Conservation (phyloP, 2,888 invertebrate species). For the Drosophila rubida region DNA sequence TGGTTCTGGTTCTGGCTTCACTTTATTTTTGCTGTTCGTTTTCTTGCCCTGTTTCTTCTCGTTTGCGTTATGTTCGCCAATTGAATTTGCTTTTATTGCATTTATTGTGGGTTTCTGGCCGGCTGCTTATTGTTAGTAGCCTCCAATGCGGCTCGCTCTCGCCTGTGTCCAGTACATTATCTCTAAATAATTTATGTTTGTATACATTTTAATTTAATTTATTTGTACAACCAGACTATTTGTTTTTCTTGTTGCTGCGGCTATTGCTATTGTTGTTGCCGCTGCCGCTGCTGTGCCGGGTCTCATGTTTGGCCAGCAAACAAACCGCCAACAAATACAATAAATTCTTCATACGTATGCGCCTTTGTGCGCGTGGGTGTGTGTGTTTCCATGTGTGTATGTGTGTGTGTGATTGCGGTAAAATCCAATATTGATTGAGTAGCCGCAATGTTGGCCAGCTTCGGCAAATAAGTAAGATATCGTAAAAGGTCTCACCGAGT, state of each 20-base stretch:
- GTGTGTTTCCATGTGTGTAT: slow-evolving; percentile 25
- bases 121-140: slow-evolving; percentile 69
- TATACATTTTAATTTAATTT: slow-evolving; percentile 79
- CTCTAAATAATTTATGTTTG: slow-evolving; percentile 80
- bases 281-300: slow-evolving; percentile 2
- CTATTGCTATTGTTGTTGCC: slow-evolving; percentile 26
- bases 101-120: slow-evolving; percentile 63
- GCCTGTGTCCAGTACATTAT: slow-evolving; percentile 67
- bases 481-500: slow-evolving; percentile 45
- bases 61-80: slow-evolving; percentile 64
- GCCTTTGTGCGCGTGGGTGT: slow-evolving; percentile 13
- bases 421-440: slow-evolving; percentile 75
- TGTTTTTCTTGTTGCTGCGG: slow-evolving; percentile 40
- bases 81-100: slow-evolving; percentile 79
- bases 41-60: slow-evolving; percentile 7
- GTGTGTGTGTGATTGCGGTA: slow-evolving; percentile 40
- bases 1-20: slow-evolving; percentile 29
- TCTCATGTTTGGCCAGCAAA: slow-evolving; percentile 56
- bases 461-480: slow-evolving; percentile 64
- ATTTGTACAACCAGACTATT: slow-evolving; percentile 70
- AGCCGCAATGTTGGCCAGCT: slow-evolving; percentile 62
- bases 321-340: slow-evolving; percentile 54
- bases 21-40: slow-evolving; percentile 5
- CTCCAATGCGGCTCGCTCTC: slow-evolving; percentile 7
- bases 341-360: slow-evolving; percentile 53